phyloP scores from a whole-genome alignment of 2,113 vertebrate genomes.

The Sceloporus tristichus region DNA sequence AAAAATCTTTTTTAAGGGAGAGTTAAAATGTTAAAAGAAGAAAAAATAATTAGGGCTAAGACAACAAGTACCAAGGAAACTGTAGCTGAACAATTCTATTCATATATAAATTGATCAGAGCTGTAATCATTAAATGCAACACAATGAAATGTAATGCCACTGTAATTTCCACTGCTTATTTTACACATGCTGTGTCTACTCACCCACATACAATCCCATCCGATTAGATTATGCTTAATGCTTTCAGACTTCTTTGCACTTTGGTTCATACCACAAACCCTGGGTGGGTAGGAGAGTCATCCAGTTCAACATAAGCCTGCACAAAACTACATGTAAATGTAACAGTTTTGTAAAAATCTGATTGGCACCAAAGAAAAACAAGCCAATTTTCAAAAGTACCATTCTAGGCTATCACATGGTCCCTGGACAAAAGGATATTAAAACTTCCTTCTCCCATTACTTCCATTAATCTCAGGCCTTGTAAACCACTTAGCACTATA shows the following conservation, averaged over 20 bases:
- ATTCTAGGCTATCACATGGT: background rate
- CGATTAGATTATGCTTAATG: conserved; percentile 62
- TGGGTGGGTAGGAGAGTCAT: conserved; percentile 39
- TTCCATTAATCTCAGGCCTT: background rate
- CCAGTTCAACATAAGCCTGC: conserved; percentile 48
- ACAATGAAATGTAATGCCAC: conserved; percentile 38
- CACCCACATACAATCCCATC: conserved; percentile 60
- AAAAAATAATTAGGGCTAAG: conserved; percentile 26
- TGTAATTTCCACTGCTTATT: conserved; percentile 40
- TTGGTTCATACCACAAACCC: conserved; percentile 65
- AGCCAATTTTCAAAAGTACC: background rate
- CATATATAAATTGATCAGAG: background rate
- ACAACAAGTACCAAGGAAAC: conserved; percentile 22
- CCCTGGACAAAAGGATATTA: background rate
- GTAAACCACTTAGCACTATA: too few relatives aligned
- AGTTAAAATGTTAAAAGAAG: conserved; percentile 24
- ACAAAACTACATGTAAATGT: conserved; percentile 72
- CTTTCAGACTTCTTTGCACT: conserved; percentile 71
- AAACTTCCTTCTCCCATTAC: background rate
- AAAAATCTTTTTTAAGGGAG: conserved; percentile 1
- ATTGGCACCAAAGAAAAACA: conserved; percentile 42
- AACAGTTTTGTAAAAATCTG: conserved; percentile 61
- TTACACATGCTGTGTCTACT: conserved; percentile 53
- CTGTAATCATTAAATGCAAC: conserved; percentile 16
- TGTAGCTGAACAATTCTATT: conserved; percentile 28